Conservation (phyloP, 2,797 vertebrate genomes). For the Amniataba percoides region DNA sequence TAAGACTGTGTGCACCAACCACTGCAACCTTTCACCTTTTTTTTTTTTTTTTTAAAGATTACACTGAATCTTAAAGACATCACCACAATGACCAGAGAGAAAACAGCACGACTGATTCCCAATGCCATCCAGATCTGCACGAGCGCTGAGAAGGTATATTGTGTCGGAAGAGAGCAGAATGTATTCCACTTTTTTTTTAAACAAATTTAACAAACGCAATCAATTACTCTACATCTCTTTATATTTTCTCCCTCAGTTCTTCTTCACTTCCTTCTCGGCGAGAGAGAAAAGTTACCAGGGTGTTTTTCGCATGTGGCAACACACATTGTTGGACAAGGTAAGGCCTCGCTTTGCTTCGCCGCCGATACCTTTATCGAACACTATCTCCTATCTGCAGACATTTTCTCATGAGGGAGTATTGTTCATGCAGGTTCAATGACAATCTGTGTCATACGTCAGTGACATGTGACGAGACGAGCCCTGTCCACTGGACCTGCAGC, state of each 20-base stretch:
- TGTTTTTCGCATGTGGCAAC: conserved; percentile 96
- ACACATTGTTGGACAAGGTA: conserved; percentile 92
- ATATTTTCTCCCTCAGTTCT: conserved; percentile 82
- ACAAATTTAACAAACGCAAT: not conserved
- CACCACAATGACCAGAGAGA: conserved; percentile 91
- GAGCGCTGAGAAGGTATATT: conserved; percentile 89
- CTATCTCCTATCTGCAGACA: not conserved
- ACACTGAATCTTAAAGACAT: conserved; percentile 90
- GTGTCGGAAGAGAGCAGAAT: not conserved
- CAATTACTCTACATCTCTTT: not conserved
- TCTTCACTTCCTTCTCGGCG: conserved; percentile 93
- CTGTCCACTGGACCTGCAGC: not conserved
- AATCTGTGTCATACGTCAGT: conserved; percentile 2
- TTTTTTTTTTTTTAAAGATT: conserved; percentile 83
- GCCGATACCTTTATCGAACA: not conserved
- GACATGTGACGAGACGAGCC: not conserved
- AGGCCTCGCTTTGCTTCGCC: conserved; percentile 32
- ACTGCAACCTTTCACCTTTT: not conserved
- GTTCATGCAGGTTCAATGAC: not conserved
- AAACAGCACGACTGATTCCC: conserved; percentile 94
- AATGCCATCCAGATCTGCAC: conserved; percentile 95
- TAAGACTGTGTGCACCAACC: not conserved
- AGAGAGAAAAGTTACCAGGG: conserved; percentile 93
- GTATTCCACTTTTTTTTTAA: not conserved
- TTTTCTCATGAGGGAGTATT: not conserved